Percentiles rank a stretch among this genome's conserved stretches.
Evolutionary conservation across 2,888 invertebrate species (phyloP).

Genomic region (Galerucella calmariensis): DNA sequence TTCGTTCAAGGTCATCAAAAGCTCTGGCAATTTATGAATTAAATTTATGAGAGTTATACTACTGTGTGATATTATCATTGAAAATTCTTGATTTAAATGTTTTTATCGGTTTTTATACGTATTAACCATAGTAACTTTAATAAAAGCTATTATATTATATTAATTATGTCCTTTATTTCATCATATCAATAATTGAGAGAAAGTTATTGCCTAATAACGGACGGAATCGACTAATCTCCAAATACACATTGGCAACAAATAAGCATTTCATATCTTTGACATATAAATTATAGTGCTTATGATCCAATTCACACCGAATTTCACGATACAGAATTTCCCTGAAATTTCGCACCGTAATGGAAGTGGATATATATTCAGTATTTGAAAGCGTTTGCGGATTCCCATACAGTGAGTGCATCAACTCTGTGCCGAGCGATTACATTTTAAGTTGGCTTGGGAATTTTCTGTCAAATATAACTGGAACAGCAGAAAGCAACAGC

Average conservation of each 20-base stretch:
- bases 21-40: no score
- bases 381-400: constrained; percentile 33
- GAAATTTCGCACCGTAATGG: constrained; percentile 30
- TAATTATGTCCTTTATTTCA: neutral
- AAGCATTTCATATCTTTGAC: constrained; percentile 17
- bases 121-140: no score
- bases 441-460: constrained; percentile 27
- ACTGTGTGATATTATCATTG: no score
- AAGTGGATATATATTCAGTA: constrained; percentile 26
- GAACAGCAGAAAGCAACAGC: constrained; percentile 3
- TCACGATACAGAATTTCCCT: constrained; percentile 2
- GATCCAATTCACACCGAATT: constrained; percentile 22
- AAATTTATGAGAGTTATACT: no score
- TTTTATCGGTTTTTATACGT: no score
- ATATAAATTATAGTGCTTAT: constrained; percentile 12
- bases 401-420: constrained; percentile 23
- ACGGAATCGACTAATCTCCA: neutral
- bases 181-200: neutral
- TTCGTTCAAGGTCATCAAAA: no score
- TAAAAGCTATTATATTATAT: no score
- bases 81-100: no score
- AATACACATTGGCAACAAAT: constrained; percentile 11
- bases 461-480: constrained; percentile 30
- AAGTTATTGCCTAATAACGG: neutral
- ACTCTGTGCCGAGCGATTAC: constrained; percentile 22